Base-by-base conservation (phyloP, 2,888 invertebrate species). In the Hydrotaea cyrtoneurina region DNA sequence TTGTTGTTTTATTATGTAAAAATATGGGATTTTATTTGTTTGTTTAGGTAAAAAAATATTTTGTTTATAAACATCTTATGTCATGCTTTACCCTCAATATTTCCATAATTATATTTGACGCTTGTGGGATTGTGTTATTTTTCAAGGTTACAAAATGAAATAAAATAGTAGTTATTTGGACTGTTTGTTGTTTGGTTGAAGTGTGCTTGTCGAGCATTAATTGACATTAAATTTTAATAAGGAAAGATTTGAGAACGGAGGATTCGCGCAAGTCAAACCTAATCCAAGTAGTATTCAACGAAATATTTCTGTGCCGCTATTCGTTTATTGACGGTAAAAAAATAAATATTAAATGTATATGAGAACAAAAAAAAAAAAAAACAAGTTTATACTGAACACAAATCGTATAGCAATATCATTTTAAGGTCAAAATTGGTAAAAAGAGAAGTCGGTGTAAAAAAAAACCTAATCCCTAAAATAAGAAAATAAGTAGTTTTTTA, bases 31-130 rank as follows among this genome's bases (percentile, higher is more conserved):
- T 78, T 71, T 74, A 4, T 69, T 69, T 57, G 15, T 62, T 59
- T 43, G 43, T 43, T 78, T 59, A 71, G 72, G 62, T 82, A 82
- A 77, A 82, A 82, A 82, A 82, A 78, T 78, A 82, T 66, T 71
- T 43, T 53, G 57, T 78, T 66, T 43, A 21, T 43, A 72, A 73
- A 73, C 77, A 76, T 78, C n/a, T 73, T 77, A 31, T 57, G 50
- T 78, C 59, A 62, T 17, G 62, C 31, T 31, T 31, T 62, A 62
- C n/a, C n/a, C 31, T 36, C 31, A 62, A 15, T 15, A 36, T 31
- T 62, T 62, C 26, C 59, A 59, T 26, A 59, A 62, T 36, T 36
- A 62, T 31, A 31, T 23, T 31, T 62, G 31, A 62, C 13, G 39
- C 39, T 39, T 39, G 26, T 31, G 26, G 23, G 15, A 57, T 26